phyloP scores from a whole-genome alignment of 2,113 vertebrate genomes.

The Arizona elegans region DNA sequence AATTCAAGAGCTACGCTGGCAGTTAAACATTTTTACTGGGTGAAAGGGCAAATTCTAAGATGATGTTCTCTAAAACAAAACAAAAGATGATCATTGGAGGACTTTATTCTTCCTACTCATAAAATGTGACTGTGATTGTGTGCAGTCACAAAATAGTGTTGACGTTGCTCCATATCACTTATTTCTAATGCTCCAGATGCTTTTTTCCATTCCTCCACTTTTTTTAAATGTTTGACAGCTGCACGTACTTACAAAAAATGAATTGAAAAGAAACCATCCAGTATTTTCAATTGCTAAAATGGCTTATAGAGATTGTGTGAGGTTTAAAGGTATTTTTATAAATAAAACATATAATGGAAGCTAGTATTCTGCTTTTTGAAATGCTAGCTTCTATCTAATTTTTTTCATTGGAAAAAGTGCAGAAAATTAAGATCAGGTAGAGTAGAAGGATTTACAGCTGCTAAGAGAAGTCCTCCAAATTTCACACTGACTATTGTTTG shows the following conservation, averaged over 20 bases:
- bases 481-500: neutral
- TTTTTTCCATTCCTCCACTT: neutral
- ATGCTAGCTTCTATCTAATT: neutral
- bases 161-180: neutral
- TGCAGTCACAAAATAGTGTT: neutral
- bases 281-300: neutral
- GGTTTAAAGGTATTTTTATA: neutral
- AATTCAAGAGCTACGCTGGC: neutral
- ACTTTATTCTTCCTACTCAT: neutral
- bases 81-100: neutral
- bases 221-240: neutral
- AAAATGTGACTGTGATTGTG: neutral
- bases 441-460: neutral
- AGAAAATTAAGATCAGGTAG: neutral
- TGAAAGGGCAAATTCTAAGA: neutral
- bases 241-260: neutral
- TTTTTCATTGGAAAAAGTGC: neutral
- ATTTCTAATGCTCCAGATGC: neutral
- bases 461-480: neutral
- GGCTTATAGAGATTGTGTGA: neutral
- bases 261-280: neutral
- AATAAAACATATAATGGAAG: neutral
- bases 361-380: neutral
- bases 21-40: neutral
- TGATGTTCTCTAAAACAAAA: neutral